phyloP scores from a whole-genome alignment of 2,888 invertebrate genomes.

The Seira ritae region DNA sequence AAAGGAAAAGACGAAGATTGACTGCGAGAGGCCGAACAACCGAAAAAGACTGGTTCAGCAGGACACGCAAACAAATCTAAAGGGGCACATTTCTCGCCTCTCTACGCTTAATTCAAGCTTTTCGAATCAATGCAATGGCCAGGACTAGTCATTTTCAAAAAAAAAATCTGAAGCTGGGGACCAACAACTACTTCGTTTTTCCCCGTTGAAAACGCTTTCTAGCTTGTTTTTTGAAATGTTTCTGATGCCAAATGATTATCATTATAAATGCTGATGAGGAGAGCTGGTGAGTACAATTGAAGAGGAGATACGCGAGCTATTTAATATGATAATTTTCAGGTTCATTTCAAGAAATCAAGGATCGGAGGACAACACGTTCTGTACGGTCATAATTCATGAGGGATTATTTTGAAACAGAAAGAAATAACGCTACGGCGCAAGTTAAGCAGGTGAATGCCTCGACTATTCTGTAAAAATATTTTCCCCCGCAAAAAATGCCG shows the following conservation, averaged over 20 bases:
- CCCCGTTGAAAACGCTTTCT: neutral
- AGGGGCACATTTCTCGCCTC: neutral
- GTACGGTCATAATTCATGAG: too few species aligned
- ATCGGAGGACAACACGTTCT: neutral
- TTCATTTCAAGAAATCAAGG: neutral
- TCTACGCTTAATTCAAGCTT: too few species aligned
- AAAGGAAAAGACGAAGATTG: too few species aligned
- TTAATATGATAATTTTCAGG: neutral
- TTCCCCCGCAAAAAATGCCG: neutral
- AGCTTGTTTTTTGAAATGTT: neutral
- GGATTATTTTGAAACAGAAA: neutral
- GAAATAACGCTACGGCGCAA: neutral
- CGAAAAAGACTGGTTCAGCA: conserved; percentile 9
- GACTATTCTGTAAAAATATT: neutral
- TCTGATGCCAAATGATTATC: neutral
- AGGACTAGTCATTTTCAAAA: neutral
- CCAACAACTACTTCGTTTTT: neutral
- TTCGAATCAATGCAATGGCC: neutral
- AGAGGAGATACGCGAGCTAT: neutral
- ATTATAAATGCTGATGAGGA: neutral
- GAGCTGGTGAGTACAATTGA: neutral
- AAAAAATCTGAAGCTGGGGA: neutral
- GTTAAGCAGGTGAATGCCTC: neutral
- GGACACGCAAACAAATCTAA: neutral
- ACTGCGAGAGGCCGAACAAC: neutral